These are phyloP conservation scores for Syngnathus scovelli DNA, from an alignment of 2,113 vertebrate species.

Conservation along the genomic window DNA sequence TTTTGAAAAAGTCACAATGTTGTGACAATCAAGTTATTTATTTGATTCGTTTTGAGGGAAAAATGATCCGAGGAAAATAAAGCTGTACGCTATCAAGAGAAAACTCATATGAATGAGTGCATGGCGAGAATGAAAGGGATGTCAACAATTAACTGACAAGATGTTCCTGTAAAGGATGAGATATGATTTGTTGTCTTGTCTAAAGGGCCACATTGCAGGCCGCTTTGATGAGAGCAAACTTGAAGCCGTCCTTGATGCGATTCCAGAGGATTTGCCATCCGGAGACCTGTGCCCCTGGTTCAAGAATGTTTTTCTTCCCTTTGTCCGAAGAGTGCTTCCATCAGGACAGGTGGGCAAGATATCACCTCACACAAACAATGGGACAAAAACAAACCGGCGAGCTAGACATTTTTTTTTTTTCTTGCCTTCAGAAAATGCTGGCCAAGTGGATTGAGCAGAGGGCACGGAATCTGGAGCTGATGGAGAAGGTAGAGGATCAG, in stretches of 20 bases:
- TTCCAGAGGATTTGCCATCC: conserved; percentile 73
- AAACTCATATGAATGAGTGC: not conserved
- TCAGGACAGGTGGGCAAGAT: conserved; percentile 76
- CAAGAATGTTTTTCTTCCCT: conserved; percentile 83
- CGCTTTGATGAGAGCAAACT: conserved; percentile 76
- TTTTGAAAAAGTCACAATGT: not conserved
- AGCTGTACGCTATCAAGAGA: too few relatives aligned
- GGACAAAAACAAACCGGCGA: not conserved
- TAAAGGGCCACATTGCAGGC: conserved; percentile 81
- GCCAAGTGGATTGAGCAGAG: conserved; percentile 89
- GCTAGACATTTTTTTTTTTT: not conserved
- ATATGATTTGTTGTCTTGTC: conserved; percentile 9
- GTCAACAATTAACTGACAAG: not conserved
- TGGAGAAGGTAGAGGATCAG: conserved; percentile 82
- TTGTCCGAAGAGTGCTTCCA: conserved; percentile 77
- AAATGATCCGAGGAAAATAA: not conserved
- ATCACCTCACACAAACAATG: not conserved
- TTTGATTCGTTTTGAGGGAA: not conserved
- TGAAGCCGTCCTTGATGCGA: conserved; percentile 76
- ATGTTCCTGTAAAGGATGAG: not conserved
- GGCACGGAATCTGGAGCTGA: conserved; percentile 87
- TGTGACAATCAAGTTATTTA: not conserved
- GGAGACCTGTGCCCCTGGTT: conserved; percentile 83
- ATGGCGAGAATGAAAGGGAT: too few relatives aligned
- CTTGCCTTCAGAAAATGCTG: conserved; percentile 75